These are phyloP conservation scores for Syrrhaptes paradoxus DNA, from an alignment of 2,113 vertebrate species.

Conservation along the genomic window DNA sequence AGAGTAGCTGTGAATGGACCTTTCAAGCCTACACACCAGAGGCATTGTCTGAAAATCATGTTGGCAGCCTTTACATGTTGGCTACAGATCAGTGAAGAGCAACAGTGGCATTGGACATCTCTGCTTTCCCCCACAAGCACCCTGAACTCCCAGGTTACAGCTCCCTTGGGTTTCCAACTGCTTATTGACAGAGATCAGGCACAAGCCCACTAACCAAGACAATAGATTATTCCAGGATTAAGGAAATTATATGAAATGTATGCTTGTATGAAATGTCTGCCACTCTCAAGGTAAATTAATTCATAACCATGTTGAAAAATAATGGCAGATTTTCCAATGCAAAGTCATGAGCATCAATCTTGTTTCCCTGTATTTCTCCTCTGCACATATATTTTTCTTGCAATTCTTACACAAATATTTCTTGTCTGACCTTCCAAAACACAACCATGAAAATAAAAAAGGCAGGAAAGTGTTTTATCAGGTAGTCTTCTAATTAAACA, in stretches of 20 bases:
- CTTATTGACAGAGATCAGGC: conserved; percentile 10
- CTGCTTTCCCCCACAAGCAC: background rate
- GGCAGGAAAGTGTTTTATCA: background rate
- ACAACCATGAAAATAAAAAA: background rate
- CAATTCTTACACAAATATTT: background rate
- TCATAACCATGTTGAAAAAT: background rate
- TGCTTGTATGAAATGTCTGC: background rate
- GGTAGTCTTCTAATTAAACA: background rate
- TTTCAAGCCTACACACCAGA: background rate
- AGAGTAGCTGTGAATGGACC: background rate
- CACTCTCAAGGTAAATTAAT: background rate
- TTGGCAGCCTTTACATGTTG: background rate
- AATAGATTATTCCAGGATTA: conserved; percentile 32
- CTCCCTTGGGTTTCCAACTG: background rate
- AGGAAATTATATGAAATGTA: background rate
- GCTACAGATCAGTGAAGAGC: background rate
- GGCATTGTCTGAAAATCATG: background rate
- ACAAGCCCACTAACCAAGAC: background rate
- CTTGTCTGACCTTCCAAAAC: background rate
- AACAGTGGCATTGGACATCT: background rate
- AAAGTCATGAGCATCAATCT: background rate
- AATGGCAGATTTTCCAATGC: background rate
- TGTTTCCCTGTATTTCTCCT: background rate
- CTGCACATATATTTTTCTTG: background rate
- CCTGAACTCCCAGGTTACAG: background rate